These are phyloP conservation scores for Procavia capensis DNA, from an alignment of 2,113 vertebrate genomes.

Conservation along the genomic window DNA sequence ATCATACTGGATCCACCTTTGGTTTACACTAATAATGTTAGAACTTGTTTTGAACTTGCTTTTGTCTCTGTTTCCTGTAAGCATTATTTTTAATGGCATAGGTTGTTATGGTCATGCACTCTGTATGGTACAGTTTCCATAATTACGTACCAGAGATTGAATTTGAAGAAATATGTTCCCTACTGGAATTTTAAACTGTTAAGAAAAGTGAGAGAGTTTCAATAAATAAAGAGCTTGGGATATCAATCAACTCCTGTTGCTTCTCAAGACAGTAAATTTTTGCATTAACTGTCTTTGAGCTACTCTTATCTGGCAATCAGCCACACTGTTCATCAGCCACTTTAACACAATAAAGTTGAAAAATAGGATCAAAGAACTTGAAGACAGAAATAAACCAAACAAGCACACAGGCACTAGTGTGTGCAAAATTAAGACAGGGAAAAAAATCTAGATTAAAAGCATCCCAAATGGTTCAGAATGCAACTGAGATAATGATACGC, in stretches of 20 bases:
- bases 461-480: conserved; percentile 73
- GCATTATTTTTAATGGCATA: conserved; percentile 39
- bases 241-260: conserved; percentile 26
- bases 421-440: conserved; percentile 70
- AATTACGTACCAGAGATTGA: conserved; percentile 44
- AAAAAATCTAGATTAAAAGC: conserved; percentile 69
- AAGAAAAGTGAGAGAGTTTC: not conserved
- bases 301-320: not conserved
- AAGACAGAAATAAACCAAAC: conserved; percentile 68
- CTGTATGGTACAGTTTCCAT: conserved; percentile 25
- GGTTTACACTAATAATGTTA: not conserved
- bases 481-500: conserved; percentile 67
- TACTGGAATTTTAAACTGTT: conserved; percentile 8
- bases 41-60: not conserved
- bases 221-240: not conserved
- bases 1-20: not conserved
- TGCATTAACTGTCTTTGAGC: conserved; percentile 66
- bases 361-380: not conserved
- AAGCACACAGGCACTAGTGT: not conserved
- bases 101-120: not conserved
- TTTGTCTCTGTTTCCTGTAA: not conserved
- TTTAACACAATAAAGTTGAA: conserved; percentile 53
- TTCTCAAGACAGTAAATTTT: conserved; percentile 58
- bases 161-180: not conserved
- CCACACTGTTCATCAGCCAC: not conserved